Percentiles rank a stretch among this genome's conserved stretches.
Evolutionary conservation across 2,888 invertebrate species (phyloP).

Genomic region (Nyleta sp.): DNA sequence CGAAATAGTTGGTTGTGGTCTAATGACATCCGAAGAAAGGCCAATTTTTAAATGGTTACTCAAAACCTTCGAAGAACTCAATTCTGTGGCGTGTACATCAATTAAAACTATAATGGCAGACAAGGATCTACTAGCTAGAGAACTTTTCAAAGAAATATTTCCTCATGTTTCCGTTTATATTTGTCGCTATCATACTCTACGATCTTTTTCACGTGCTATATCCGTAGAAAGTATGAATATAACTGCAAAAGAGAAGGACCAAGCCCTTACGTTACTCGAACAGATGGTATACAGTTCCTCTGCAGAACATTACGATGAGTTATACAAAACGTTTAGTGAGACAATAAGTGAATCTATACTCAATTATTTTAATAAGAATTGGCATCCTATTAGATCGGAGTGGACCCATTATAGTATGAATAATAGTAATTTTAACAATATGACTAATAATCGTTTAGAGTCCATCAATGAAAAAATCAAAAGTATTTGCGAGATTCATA

Average conservation of each 20-base stretch:
- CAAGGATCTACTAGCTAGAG: slow-evolving; percentile 4
- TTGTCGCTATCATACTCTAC: slow-evolving; percentile 52
- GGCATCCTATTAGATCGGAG: slow-evolving; percentile 15
- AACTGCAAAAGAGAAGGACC: slow-evolving; percentile 4
- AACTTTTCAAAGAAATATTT: slow-evolving; percentile 10
- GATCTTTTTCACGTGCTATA: slow-evolving; percentile 39
- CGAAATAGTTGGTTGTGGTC: background rate
- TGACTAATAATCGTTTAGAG: slow-evolving; percentile 6
- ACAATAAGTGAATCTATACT: background rate
- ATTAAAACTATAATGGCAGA: background rate
- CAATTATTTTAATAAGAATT: slow-evolving; percentile 35
- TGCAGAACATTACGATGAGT: background rate
- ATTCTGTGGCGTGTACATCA: background rate
- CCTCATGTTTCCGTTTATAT: slow-evolving; percentile 18
- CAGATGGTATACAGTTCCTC: background rate
- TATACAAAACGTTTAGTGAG: slow-evolving; percentile 1
- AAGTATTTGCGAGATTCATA: too few relatives aligned
- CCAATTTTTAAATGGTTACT: slow-evolving; percentile 1
- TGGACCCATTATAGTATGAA: slow-evolving; percentile 28
- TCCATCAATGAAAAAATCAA: background rate
- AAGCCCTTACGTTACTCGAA: background rate
- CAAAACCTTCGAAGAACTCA: background rate
- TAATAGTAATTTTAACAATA: slow-evolving; percentile 10
- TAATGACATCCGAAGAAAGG: background rate
- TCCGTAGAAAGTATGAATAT: slow-evolving; percentile 32